Conservation (phyloP, 35 echinoderm and acorn worm genomes). For the Apostichopus parvimensis region DNA sequence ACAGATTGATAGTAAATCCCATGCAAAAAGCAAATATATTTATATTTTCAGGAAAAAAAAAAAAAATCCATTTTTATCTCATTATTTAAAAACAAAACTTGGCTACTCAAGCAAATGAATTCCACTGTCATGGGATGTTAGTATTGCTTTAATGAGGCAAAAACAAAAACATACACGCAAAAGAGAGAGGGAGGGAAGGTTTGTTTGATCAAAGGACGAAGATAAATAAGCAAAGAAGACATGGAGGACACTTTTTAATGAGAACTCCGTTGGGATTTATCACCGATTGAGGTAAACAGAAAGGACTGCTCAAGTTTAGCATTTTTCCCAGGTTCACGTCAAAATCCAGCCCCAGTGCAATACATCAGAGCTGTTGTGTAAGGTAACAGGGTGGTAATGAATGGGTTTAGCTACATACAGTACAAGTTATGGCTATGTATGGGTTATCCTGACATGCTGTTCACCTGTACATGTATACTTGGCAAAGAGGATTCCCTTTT, state of each 20-base stretch:
- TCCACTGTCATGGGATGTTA: no score
- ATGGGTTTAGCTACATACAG: not conserved
- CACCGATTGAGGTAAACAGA: not conserved
- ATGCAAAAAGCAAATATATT: no score
- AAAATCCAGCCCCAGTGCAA: not conserved
- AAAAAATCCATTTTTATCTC: no score
- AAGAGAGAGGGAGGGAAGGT: not conserved
- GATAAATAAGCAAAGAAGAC: not conserved
- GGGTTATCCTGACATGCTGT: not conserved
- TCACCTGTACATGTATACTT: no score
- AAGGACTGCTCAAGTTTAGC: not conserved
- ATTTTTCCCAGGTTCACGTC: not conserved
- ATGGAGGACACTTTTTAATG: not conserved
- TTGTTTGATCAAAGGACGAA: not conserved
- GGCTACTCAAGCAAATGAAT: no score
- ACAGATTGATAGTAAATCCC: no score
- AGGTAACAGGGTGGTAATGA: not conserved
- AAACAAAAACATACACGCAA: no score
- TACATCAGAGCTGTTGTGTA: not conserved
- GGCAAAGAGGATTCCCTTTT: no score
- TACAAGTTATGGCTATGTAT: not conserved
- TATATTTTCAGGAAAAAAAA: no score
- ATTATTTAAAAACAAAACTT: no score
- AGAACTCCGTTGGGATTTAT: not conserved
- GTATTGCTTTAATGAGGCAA: no score